phyloP scores from a whole-genome alignment of 2,113 vertebrate species.

The Ciconia boyciana region DNA sequence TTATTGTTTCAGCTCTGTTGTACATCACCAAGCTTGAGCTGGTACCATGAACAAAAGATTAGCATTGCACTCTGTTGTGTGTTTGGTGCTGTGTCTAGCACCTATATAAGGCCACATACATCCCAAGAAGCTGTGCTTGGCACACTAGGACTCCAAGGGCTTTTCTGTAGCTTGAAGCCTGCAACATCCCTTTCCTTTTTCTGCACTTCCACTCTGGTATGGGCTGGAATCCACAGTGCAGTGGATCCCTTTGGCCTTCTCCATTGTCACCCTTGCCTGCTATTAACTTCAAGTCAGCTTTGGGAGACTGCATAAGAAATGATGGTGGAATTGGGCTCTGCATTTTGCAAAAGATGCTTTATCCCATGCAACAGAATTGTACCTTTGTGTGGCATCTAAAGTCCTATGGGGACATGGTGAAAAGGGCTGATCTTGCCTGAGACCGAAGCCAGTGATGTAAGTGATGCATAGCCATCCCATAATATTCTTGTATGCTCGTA shows the following conservation, averaged over 20 bases:
- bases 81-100: background rate
- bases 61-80: background rate
- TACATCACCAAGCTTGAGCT: background rate
- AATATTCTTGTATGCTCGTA: background rate
- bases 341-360: background rate
- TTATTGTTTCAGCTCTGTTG: background rate
- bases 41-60: background rate
- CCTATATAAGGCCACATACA: background rate
- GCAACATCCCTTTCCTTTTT: background rate
- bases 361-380: background rate
- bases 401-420: rapidly evolving
- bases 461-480: background rate
- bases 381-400: background rate
- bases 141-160: background rate
- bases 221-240: background rate
- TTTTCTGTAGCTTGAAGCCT: background rate
- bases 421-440: background rate
- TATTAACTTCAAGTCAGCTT: background rate
- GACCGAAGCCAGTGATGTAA: background rate
- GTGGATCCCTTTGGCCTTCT: background rate
- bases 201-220: background rate
- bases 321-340: background rate
- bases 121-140: background rate
- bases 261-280: background rate
- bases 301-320: background rate